These are phyloP conservation scores for Mellivora capensis DNA, from an alignment of 2,113 vertebrate genomes.

Conservation along the genomic window DNA sequence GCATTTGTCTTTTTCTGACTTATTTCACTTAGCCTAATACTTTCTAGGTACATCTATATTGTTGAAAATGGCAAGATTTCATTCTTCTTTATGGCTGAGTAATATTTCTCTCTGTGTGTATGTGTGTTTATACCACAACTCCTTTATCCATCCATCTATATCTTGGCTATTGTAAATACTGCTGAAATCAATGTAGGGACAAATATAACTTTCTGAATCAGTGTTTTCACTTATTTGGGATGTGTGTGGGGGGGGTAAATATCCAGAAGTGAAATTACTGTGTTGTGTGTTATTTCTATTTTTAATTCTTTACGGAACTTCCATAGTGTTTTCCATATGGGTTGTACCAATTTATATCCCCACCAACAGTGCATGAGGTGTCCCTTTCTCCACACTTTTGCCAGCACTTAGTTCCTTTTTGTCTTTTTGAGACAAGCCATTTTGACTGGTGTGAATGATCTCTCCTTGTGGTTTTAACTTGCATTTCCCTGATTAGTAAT, in stretches of 20 bases:
- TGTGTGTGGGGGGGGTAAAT: not conserved
- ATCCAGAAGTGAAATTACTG: not conserved
- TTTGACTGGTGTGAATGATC: not conserved
- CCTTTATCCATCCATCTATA: not conserved
- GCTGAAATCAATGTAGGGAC: not conserved
- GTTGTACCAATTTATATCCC: not conserved
- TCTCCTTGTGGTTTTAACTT: not conserved
- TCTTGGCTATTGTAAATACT: not conserved
- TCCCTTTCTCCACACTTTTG: not conserved
- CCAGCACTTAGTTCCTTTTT: not conserved
- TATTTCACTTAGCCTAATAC: not conserved
- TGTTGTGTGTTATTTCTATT: not conserved
- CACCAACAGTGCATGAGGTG: not conserved
- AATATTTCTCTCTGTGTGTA: not conserved
- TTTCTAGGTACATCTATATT: not conserved
- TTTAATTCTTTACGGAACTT: not conserved
- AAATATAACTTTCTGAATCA: not conserved
- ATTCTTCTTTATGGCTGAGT: not conserved
- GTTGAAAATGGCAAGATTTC: not conserved
- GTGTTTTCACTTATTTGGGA: not conserved
- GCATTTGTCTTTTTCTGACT: not conserved
- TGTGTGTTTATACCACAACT: too few species aligned
- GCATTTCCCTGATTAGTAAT: not conserved
- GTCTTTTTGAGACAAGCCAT: not conserved
- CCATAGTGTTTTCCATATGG: not conserved